phyloP scores from a whole-genome alignment of 1,140 invertebrate species.

The Lepidurus packardi region DNA sequence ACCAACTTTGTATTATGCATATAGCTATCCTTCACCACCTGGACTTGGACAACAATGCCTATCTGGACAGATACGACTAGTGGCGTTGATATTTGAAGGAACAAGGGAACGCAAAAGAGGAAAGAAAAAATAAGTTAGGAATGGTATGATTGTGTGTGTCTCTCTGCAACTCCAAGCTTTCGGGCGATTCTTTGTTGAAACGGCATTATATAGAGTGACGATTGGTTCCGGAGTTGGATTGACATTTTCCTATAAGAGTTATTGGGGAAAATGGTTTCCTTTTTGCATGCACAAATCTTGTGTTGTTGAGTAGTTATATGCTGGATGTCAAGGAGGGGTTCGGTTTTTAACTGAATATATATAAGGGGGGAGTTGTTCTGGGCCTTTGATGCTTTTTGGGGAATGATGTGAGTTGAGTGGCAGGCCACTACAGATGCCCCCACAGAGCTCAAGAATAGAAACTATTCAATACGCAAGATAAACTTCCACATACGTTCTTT shows the following conservation, averaged over 20 bases:
- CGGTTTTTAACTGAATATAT: slow-evolving; percentile 11
- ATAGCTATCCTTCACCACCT: neutral
- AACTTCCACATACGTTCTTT: neutral
- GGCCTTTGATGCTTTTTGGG: neutral
- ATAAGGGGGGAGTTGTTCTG: neutral
- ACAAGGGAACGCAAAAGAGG: neutral
- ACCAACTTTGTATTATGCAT: neutral
- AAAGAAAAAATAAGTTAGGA: neutral
- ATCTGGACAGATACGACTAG: neutral
- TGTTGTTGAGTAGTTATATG: slow-evolving; percentile 22
- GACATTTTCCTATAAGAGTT: slow-evolving; percentile 22
- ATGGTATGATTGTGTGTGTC: slow-evolving; percentile 21
- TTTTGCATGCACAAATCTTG: neutral
- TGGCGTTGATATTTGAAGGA: neutral
- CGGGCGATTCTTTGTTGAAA: neutral
- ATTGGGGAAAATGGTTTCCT: slow-evolving; percentile 17
- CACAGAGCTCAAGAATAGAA: slow-evolving; percentile 21
- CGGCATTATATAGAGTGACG: slow-evolving; percentile 18
- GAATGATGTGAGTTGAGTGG: slow-evolving; percentile 7
- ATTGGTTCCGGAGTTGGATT: slow-evolving; percentile 17
- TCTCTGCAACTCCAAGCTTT: neutral
- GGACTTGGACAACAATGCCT: neutral
- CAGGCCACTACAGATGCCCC: slow-evolving; percentile 20
- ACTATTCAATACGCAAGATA: slow-evolving; percentile 19
- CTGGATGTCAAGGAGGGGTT: slow-evolving; percentile 19